A percentile compares a stretch with the other conserved stretches of the same genome.
These are phyloP conservation scores for Trichechus manatus DNA, from an alignment of 2,113 vertebrate genomes.

Conservation along the genomic window DNA sequence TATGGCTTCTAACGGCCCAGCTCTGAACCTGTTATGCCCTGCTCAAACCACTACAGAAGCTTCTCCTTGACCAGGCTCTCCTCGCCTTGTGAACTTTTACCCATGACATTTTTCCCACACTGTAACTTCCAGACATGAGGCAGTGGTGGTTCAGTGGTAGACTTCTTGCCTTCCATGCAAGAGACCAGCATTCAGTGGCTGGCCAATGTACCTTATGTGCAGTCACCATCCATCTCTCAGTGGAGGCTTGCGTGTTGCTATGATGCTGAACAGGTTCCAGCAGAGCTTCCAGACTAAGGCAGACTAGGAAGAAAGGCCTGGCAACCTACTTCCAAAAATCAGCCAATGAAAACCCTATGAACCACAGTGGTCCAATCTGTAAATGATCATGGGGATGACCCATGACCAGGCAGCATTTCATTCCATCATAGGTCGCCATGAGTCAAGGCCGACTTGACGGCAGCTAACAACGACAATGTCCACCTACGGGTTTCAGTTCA, in stretches of 20 bases:
- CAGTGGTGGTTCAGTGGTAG: neutral
- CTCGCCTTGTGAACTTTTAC: neutral
- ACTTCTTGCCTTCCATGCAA: neutral
- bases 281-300: neutral
- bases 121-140: neutral
- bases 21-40: neutral
- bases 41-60: conserved; percentile 11
- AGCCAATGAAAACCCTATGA: neutral
- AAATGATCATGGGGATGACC: neutral
- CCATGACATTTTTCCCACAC: neutral
- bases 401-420: neutral
- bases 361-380: neutral
- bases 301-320: neutral
- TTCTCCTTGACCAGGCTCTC: neutral
- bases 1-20: conserved; percentile 10
- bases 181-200: neutral
- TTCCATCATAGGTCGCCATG: neutral
- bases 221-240: neutral
- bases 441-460: neutral
- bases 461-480: neutral
- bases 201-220: neutral
- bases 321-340: neutral
- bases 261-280: neutral
- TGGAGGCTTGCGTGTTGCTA: neutral
- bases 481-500: neutral